These are phyloP conservation scores for Drosophila cognata DNA, from an alignment of 2,888 invertebrate genomes.

Conservation along the genomic window DNA sequence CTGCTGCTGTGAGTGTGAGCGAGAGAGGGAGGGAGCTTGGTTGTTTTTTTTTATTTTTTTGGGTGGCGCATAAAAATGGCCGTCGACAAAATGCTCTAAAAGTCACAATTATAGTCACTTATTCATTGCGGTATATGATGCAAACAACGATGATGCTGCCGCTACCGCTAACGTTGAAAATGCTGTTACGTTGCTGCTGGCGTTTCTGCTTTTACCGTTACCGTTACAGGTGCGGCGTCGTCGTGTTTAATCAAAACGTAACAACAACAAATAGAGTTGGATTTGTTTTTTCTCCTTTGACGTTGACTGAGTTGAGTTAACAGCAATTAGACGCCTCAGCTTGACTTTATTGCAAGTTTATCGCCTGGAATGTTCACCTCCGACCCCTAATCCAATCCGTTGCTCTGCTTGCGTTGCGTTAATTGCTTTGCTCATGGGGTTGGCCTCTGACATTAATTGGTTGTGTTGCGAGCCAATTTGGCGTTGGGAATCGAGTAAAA, in stretches of 20 bases:
- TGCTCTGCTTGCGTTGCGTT: slow-evolving; percentile 26
- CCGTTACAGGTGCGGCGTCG: slow-evolving; percentile 34
- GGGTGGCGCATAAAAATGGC: slow-evolving; percentile 52
- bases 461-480: slow-evolving; percentile 75
- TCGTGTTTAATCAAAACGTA: slow-evolving; percentile 65
- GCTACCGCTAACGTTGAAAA: slow-evolving; percentile 7
- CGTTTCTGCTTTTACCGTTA: slow-evolving; percentile 6
- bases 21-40: not conserved
- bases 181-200: slow-evolving; percentile 9
- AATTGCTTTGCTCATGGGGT: slow-evolving; percentile 56
- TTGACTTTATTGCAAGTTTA: slow-evolving; percentile 79
- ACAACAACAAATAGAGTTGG: slow-evolving; percentile 11
- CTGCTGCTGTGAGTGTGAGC: not conserved
- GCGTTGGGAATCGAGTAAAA: slow-evolving; percentile 64
- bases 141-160: slow-evolving; percentile 62
- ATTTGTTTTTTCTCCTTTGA: not conserved
- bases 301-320: slow-evolving; percentile 67
- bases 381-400: not conserved
- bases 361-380: slow-evolving; percentile 62
- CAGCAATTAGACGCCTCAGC: slow-evolving; percentile 75
- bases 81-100: slow-evolving; percentile 60
- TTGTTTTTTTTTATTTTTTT: not conserved
- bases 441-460: slow-evolving; percentile 75
- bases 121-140: slow-evolving; percentile 79
- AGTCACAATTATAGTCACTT: slow-evolving; percentile 79